Base-by-base conservation (phyloP, 1,140 invertebrate species). In the Mya arenaria region DNA sequence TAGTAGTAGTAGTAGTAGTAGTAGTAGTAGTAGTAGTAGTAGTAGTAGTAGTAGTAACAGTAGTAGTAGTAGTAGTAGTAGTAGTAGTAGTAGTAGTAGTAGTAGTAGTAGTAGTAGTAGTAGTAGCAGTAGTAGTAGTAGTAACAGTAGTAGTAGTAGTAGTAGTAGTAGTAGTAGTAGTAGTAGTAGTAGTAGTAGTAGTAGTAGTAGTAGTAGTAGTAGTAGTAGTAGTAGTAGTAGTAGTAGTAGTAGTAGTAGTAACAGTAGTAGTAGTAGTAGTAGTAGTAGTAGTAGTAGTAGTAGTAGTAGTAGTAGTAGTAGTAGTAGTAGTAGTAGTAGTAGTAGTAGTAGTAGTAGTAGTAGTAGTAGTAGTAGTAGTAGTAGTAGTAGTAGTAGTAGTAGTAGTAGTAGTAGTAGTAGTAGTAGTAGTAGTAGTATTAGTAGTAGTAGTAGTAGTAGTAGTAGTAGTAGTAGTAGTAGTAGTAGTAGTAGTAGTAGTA, bases 61-160 rank as follows among this genome's bases (percentile, higher is more conserved):
- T 23, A 60, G 28, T 60, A 23, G 28, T 23, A 23, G 28, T 23
- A 23, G 28, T 23, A 60, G 28, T 23, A 60, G 28, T 60, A 60
- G 28, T 60, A 60, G 28, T 60, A 60, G 28, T 60, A 60, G 56
- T 60, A 60, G 28, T 60, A 60, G 28, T 60, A 60, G 28, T 60
- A 60, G 28, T 60, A 60, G 56, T 60, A 60, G 56, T 60, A 60
- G 56, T 60, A 60, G 56, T 60, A 60, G 56, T 30, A 60, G 28
- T 60, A 60, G 19, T 60, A 60, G 28, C 23, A 60, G 28, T 60
- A 60, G 19, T 60, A 60, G 28, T 60, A 60, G 19, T 60, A 60
- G 28, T 60, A 15, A 10, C 23, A 10, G 28, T 60, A 15, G 28
- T 60, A 15, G 28, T 60, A 60, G 28, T 60, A 60, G 41, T 44